Evolutionary conservation across 2,113 vertebrate species (phyloP), one percentile per base, ranked within the genome.

Genomic region (Pomatorhinus ruficollis): DNA sequence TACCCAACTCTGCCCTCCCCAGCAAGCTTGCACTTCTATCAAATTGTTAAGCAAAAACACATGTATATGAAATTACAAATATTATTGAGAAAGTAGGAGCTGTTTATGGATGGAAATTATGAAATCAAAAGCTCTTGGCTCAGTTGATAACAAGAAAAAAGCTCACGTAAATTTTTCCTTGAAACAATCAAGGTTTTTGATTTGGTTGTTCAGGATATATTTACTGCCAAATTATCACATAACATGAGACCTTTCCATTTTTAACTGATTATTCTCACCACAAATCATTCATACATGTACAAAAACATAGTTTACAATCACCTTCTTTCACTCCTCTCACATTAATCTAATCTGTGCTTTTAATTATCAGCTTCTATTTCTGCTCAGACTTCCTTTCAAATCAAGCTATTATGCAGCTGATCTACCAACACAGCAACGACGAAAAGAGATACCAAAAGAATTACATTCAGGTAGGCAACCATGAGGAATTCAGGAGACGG

Each of bases 1-100:
- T 40, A 40, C 24, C 47, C 0, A 0, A 31, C 10, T 47, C 6
- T 54, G 12, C 40, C 54, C 21, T 42, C 19, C 28, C 27, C 33
- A 56, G 52, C 1, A 3, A 66, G 35, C 40, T 3, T 64, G 42
- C 25, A 64, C 6, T 25, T 52, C 25, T 66, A 65, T 13, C 28
- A 70, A 19, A 12, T 28, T 83, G 50, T 42, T 27, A 72, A 66
- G 47, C 33, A 78, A 69, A 15, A 87, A 13, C 8, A 8, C 4
- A 52, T 3, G 5, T 13, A 28, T 23, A 63, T 19, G 42, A 83
- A 81, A n/a, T 20, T 8, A 89, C 39, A 81, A 81, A 42, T 15
- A 56, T 5, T 35, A 66, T 2, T 45, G 27, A 68, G 28, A 77
- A 90, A 86, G 28, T 5, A 61, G 33, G 22, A 75, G 50, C 25